Evolutionary conservation across 2,888 invertebrate genomes (phyloP), one percentile per base, ranked within the genome.

Genomic region (Xylota sylvarum): DNA sequence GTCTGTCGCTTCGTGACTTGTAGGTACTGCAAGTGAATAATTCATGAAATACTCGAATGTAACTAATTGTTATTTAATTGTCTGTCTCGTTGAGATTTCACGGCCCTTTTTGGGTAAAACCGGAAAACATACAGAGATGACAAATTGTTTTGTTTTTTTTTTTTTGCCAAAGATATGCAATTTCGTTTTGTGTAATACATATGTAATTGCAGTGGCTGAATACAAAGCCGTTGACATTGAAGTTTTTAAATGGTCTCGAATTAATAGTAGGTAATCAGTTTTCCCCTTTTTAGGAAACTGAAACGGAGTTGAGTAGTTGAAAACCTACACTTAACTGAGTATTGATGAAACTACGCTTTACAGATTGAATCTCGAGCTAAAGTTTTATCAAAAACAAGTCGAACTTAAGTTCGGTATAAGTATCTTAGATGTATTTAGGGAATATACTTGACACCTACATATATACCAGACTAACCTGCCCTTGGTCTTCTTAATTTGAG

Each of bases 1-100:
- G 65, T 32, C 65, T 73, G 72, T 37, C 64, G 23, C 37, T 32
- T 12, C 19, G 37, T 23, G 35, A 32, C 52, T 40, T 43, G 12
- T 65, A 35, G 35, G 23, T 7, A 58, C 12, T 78, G 52, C 9
- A 23, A 48, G 43, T 43, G 60, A 72, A 72, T 56, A 72, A 79
- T 55, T 52, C 55, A 69, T 69, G 40, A 40, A 55, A 40, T 43
- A n/a, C 30, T 48, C 30, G 10, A n/a, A 35, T 35, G 67, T n/a
- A 37, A n/a, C 78, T 69, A 84, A 84, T 84, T 74, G 83, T 19
- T 56, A 69, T 84, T 84, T 73, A 79, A 79, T 83, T 65, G 70
- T 17, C 70, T 69, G 46, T 6, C 35, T 35, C 46, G 65, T 46
- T 76, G 17, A 56, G 37, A 76, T 56, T 55, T 56, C 23, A 50